These are phyloP conservation scores for Mesocricetus auratus DNA, from an alignment of 2,113 vertebrate genomes.

Conservation along the genomic window DNA sequence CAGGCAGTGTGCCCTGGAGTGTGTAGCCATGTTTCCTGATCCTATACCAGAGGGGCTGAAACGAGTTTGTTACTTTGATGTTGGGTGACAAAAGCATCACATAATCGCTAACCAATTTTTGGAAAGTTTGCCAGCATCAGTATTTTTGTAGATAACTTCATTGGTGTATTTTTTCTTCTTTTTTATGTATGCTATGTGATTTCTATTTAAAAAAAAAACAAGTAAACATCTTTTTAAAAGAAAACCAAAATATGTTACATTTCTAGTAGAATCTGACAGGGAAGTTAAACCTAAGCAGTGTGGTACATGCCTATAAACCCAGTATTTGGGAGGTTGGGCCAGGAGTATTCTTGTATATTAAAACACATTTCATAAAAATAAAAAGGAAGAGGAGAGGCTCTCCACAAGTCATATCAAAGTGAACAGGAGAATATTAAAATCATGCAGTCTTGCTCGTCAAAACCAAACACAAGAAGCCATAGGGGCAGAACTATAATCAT, in stretches of 20 bases:
- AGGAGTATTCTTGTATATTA: not conserved
- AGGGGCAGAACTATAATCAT: not conserved
- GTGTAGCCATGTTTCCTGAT: not conserved
- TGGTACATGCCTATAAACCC: not conserved
- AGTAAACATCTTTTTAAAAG: not conserved
- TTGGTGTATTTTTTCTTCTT: not conserved
- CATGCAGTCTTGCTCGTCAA: not conserved
- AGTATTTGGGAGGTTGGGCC: not conserved
- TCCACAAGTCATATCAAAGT: not conserved
- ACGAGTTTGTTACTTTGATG: not conserved
- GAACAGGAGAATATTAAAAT: not conserved
- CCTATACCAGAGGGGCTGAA: not conserved
- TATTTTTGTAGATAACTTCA: not conserved
- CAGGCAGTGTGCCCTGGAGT: not conserved
- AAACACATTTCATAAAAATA: not conserved
- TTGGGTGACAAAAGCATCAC: not conserved
- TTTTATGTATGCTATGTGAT: not conserved
- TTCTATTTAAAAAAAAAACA: not conserved
- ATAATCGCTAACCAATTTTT: not conserved
- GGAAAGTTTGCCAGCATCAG: not conserved
- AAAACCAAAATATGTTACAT: not conserved
- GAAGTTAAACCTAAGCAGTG: not conserved
- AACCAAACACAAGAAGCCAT: not conserved
- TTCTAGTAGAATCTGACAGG: constrained; percentile 25
- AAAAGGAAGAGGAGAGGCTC: not conserved